Evolutionary conservation across 2,113 vertebrate genomes (phyloP), one percentile per base, ranked within the genome.

Genomic region (Numenius arquata): DNA sequence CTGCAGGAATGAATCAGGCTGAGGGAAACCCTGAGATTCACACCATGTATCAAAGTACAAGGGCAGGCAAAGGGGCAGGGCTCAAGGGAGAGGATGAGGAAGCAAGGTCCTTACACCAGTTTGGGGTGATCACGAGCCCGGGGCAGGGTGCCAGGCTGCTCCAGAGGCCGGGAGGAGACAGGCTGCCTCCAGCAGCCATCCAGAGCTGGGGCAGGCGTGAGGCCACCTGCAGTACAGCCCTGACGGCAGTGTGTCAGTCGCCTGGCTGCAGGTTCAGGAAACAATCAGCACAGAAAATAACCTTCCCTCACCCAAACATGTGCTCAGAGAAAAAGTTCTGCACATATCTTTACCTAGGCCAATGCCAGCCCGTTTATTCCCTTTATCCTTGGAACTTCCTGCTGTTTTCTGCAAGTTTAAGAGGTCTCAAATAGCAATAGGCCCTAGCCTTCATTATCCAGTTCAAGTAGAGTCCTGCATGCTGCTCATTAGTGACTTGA

Each of bases 61-160:
- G 41, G 25, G n/a, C 66, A 88, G 70, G 23, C 17, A 17, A 0
- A 48, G 32, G 36, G 72, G 27, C 58, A 83, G 40, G 21, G 55
- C 48, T 84, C 0, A 0, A 83, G 40, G 40, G 15, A 56, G 23
- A 41, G 26, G 30, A 50, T 72, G 38, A 68, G 75, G 58, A 80
- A 90, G 27, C 4, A 0, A 77, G 11, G 16, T n/a, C 23, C 30
- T 75, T 65, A 4, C 0, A 4, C 50, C 26, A 79, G 0, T 14
- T 15, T 30, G 11, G 8, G 4, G 16, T 38, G 38, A 20, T 52
- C 22, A 36, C 0, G 5, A 63, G 32, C 17, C 26, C 47, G 36
- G 30, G 58, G 48, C 79, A 73, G 26, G 29, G 56, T 27, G 32
- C 52, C 38, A 70, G 81, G 68, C 63, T 68, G 20, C 30, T 89